Percentiles rank a stretch among this genome's conserved stretches.
Conservation (phyloP, 2,113 vertebrate species). For the Paracanthobrama guichenoti region DNA sequence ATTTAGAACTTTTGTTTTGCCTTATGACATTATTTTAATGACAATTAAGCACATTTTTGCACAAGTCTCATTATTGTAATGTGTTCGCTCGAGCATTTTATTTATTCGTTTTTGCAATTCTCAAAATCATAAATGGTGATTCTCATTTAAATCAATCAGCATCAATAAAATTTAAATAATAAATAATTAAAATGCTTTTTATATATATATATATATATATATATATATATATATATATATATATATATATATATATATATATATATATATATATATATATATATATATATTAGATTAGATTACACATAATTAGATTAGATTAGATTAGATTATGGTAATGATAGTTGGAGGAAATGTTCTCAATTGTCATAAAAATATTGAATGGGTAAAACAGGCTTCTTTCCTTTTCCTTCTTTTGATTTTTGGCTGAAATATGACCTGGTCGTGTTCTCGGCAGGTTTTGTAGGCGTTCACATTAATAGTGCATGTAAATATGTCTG, state of each 20-base stretch:
- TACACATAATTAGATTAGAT: background rate
- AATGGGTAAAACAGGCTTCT: background rate
- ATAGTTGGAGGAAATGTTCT: background rate
- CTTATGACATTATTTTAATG: background rate
- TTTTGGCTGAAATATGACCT: background rate
- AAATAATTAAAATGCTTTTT: background rate
- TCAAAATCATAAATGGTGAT: too few species aligned
- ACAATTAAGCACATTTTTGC: background rate
- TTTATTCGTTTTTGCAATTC: too few species aligned
- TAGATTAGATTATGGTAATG: too few species aligned
- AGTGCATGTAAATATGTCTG: slow-evolving; percentile 35
- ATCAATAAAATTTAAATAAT: too few species aligned
- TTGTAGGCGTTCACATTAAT: background rate
- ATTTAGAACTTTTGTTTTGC: background rate
- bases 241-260: too few species aligned
- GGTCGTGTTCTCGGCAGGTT: background rate
- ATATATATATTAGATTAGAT: too few species aligned
- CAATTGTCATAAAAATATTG: background rate
- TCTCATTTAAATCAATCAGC: too few species aligned
- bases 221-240: too few species aligned
- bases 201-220: too few species aligned
- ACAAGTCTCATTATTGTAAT: background rate
- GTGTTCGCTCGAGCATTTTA: too few species aligned
- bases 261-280: too few species aligned
- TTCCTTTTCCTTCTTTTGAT: background rate